phyloP scores from a whole-genome alignment of 2,888 invertebrate genomes.

The Agapostemon virescens region DNA sequence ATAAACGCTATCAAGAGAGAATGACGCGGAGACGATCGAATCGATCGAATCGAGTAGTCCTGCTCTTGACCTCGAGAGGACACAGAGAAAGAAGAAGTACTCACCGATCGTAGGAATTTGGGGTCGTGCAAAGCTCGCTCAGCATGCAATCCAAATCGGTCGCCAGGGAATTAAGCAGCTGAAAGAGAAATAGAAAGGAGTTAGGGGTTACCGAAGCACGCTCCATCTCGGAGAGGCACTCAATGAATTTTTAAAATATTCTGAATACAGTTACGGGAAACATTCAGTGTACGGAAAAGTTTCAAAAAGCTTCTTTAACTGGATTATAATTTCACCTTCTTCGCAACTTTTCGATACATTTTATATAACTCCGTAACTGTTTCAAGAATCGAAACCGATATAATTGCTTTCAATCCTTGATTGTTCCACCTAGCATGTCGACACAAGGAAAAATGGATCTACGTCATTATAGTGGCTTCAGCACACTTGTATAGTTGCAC shows the following conservation, averaged over 20 bases:
- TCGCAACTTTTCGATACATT: too few relatives aligned
- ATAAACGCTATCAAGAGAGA: background rate
- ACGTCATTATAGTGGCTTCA: too few relatives aligned
- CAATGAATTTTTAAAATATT: conserved; percentile 30
- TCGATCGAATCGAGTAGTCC: conserved; percentile 37
- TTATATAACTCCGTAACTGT: too few relatives aligned
- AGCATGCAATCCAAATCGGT: conserved; percentile 93
- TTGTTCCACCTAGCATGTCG: too few relatives aligned
- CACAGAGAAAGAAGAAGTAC: conserved; percentile 52
- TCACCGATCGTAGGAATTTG: conserved; percentile 79
- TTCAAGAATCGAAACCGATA: too few relatives aligned
- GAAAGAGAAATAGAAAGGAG: conserved; percentile 78
- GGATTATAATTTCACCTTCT: too few relatives aligned
- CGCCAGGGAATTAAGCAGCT: conserved; percentile 91
- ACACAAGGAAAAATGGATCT: too few relatives aligned
- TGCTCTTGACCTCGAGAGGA: conserved; percentile 59
- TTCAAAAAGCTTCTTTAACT: too few relatives aligned
- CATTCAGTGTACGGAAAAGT: too few relatives aligned
- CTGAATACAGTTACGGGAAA: too few relatives aligned
- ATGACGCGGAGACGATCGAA: conserved; percentile 10
- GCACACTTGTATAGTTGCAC: too few relatives aligned
- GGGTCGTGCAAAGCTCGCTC: conserved; percentile 89
- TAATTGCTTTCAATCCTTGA: too few relatives aligned
- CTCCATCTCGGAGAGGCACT: conserved; percentile 37
- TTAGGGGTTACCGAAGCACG: conserved; percentile 37